Conservation (phyloP, 2,113 vertebrate species). For the Apus apus region DNA sequence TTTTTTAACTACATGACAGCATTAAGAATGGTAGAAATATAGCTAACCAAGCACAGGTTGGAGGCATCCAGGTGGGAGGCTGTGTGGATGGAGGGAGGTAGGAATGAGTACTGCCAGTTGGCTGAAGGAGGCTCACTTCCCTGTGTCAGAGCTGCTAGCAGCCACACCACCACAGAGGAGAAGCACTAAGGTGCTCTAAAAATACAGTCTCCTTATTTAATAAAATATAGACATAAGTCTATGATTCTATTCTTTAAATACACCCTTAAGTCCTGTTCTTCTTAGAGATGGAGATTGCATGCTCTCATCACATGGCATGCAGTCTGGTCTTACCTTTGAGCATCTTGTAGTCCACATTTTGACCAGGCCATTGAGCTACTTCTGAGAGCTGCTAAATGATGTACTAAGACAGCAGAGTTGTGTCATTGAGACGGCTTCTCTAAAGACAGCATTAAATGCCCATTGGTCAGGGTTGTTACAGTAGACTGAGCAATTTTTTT, state of each 20-base stretch:
- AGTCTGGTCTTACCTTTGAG: neutral
- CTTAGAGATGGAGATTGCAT: neutral
- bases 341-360: neutral
- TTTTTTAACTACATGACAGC: neutral
- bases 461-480: conserved; percentile 8
- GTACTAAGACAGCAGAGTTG: neutral
- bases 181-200: neutral
- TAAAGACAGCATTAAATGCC: conserved; percentile 3
- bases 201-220: neutral
- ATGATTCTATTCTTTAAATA: neutral
- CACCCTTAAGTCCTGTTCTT: neutral
- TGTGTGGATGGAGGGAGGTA: neutral
- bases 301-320: neutral
- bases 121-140: neutral
- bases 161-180: neutral
- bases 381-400: neutral
- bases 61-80: neutral
- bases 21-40: neutral
- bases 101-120: neutral
- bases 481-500: conserved; percentile 17
- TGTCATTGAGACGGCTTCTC: neutral
- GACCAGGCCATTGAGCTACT: neutral
- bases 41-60: neutral
- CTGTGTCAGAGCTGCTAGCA: neutral
- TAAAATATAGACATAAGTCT: neutral